Percentiles rank a stretch among this genome's conserved stretches.
phyloP scores from a whole-genome alignment of 2,113 vertebrate species.

The Malurus cyaneus region DNA sequence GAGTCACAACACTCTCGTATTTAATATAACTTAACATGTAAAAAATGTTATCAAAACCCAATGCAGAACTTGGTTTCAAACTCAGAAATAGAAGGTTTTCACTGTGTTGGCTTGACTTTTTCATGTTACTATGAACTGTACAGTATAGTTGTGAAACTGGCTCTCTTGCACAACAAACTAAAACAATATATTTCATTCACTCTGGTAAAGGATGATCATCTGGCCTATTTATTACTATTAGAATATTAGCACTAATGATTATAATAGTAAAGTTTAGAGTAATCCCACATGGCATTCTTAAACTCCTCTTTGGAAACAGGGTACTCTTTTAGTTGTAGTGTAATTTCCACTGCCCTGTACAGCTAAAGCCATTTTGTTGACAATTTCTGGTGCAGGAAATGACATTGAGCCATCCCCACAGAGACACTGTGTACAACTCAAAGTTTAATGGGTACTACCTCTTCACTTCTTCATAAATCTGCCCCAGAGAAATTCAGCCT shows the following conservation, averaged over 20 bases:
- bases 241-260: not conserved
- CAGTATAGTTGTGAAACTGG: not conserved
- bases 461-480: not conserved
- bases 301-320: not conserved
- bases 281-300: not conserved
- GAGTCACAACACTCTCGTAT: not conserved
- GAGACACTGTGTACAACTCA: not conserved
- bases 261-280: not conserved
- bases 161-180: not conserved
- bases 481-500: not conserved
- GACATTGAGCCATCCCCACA: not conserved
- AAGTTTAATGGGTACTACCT: not conserved
- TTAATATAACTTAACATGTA: not conserved
- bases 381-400: not conserved
- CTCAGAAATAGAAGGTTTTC: not conserved
- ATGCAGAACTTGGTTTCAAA: not conserved
- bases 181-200: not conserved
- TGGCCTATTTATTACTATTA: not conserved
- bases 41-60: not conserved
- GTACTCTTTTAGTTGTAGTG: not conserved
- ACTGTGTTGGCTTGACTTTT: not conserved
- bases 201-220: not conserved
- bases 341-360: not conserved
- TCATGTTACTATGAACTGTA: not conserved
- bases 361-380: not conserved